Conservation (phyloP, 2,113 vertebrate genomes). For the Equus quagga region DNA sequence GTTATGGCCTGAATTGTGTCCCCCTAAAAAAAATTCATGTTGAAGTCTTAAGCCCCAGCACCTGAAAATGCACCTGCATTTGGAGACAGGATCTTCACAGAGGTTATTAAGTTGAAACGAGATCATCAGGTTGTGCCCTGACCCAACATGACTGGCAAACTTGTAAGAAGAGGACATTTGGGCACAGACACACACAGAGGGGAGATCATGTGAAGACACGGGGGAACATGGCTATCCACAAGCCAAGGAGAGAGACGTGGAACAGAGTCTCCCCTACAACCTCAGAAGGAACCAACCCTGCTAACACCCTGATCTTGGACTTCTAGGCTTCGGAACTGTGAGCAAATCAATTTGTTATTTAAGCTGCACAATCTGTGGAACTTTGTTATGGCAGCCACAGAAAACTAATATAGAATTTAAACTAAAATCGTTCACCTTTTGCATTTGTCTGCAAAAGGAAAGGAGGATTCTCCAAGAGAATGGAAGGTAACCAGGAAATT, state of each 20-base stretch:
- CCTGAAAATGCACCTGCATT: not conserved
- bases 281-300: not conserved
- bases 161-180: not conserved
- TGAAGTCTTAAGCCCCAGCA: not conserved
- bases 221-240: not conserved
- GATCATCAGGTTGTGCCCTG: not conserved
- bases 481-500: not conserved
- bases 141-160: not conserved
- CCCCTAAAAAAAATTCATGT: not conserved
- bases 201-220: not conserved
- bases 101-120: not conserved
- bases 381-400: not conserved
- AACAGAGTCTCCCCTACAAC: not conserved
- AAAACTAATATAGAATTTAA: not conserved
- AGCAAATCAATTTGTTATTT: not conserved
- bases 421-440: not conserved
- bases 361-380: not conserved
- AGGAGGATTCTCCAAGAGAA: not conserved
- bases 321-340: not conserved
- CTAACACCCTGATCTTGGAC: not conserved
- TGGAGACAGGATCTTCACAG: not conserved
- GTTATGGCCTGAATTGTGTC: not conserved
- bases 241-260: not conserved
- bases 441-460: not conserved
- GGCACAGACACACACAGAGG: not conserved